Percentiles rank a stretch among this genome's conserved stretches.
Evolutionary conservation across 2,888 invertebrate genomes (phyloP).

Genomic region (Xanthorhoe spadicearia): DNA sequence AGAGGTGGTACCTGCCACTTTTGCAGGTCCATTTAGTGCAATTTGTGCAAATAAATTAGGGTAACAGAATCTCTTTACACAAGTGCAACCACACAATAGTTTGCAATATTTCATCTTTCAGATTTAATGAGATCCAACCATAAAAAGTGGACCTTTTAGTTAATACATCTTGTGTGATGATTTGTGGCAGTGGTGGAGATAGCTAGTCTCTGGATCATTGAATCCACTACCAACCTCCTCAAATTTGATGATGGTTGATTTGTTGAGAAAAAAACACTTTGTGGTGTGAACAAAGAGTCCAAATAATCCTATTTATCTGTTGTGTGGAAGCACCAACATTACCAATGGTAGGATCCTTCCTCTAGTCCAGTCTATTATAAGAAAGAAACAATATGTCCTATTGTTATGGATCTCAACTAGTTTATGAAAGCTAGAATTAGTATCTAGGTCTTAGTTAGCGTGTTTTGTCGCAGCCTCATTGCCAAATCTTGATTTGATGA

Average conservation of each 20-base stretch:
- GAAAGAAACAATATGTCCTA: constrained; percentile 2
- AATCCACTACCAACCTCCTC: too few species aligned
- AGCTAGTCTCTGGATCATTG: too few species aligned
- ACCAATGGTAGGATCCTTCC: neutral
- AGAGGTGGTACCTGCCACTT: constrained; percentile 18
- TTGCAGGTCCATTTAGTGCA: constrained; percentile 18
- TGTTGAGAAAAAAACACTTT: too few species aligned
- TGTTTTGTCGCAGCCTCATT: neutral
- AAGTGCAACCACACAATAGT: neutral
- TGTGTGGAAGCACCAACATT: neutral
- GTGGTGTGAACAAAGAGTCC: too few species aligned
- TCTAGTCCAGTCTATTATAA: neutral
- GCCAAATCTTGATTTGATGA: too few species aligned
- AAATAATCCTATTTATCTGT: too few species aligned
- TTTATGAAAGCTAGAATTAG: constrained; percentile 11
- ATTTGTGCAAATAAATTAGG: constrained; percentile 6
- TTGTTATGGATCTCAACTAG: constrained; percentile 16
- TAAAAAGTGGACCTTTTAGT: too few species aligned
- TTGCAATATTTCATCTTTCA: neutral
- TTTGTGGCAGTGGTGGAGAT: too few species aligned
- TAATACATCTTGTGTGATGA: too few species aligned
- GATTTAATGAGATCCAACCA: too few species aligned
- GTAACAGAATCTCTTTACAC: neutral
- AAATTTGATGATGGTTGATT: too few species aligned
- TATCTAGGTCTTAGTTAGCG: constrained; percentile 8